Conservation (phyloP, 2,888 invertebrate genomes). For the Apotomis betuletana region DNA sequence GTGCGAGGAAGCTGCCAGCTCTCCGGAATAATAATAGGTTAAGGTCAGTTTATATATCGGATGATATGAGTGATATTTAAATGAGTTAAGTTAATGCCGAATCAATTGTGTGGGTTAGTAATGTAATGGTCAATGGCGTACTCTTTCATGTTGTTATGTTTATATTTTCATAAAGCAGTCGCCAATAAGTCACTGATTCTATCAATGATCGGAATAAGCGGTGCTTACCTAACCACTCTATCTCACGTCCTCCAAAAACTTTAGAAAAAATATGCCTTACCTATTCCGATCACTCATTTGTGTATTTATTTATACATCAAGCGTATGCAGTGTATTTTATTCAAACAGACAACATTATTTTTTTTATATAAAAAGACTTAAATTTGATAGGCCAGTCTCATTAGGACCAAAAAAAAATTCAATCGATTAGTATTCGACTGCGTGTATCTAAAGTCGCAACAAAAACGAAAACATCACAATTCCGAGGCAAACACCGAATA, state of each 20-base stretch:
- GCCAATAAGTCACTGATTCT: too few species aligned
- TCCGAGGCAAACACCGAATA: neutral
- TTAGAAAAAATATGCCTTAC: too few species aligned
- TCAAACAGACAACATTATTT: too few species aligned
- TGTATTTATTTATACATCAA: too few species aligned
- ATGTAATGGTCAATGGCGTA: neutral
- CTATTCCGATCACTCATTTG: too few species aligned
- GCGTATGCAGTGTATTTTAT: too few species aligned
- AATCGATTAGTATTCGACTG: constrained; percentile 15
- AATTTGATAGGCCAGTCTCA: neutral
- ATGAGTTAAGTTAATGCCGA: neutral
- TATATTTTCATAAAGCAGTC: too few species aligned
- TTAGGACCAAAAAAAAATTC: neutral
- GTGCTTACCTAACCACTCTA: too few species aligned
- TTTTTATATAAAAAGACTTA: neutral
- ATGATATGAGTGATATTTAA: neutral
- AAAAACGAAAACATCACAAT: constrained; percentile 13
- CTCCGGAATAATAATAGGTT: neutral
- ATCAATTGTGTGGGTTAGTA: neutral
- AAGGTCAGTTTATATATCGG: neutral
- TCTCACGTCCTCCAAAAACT: too few species aligned
- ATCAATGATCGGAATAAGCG: too few species aligned
- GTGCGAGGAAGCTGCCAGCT: too few species aligned
- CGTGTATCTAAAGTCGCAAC: neutral
- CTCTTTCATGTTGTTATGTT: neutral